Percentiles rank a stretch among this genome's conserved stretches.
phyloP scores from a whole-genome alignment of 1,140 invertebrate species.

The Trichomalopsis sarcophagae region DNA sequence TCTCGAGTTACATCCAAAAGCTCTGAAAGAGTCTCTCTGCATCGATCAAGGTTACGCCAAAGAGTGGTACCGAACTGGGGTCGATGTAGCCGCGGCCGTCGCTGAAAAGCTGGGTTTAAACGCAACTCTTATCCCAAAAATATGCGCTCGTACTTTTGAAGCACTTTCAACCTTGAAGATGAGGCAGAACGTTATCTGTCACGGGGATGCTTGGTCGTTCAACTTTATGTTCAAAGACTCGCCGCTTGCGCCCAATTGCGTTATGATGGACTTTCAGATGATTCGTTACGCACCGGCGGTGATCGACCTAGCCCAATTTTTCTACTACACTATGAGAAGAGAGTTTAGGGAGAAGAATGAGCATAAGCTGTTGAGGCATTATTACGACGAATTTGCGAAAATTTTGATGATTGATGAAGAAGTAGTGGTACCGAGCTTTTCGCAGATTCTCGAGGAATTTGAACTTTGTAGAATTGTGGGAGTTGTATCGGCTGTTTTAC shows the following conservation, averaged over 20 bases:
- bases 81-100: conserved; percentile 58
- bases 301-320: conserved; percentile 69
- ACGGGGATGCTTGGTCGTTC: conserved; percentile 1
- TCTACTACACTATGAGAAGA: conserved; percentile 65
- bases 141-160: conserved; percentile 65
- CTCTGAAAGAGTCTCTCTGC: not conserved
- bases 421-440: conserved; percentile 59
- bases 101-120: conserved; percentile 61
- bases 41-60: not conserved
- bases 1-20: not conserved
- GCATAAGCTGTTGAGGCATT: conserved; percentile 64
- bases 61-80: conserved; percentile 59
- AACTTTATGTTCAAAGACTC: conserved; percentile 26
- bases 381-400: conserved; percentile 63
- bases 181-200: conserved; percentile 4
- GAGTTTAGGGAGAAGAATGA: conserved; percentile 61
- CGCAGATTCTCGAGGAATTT: conserved; percentile 61
- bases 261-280: conserved; percentile 74
- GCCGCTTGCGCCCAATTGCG: conserved; percentile 72
- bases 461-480: conserved; percentile 66
- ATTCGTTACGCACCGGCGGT: conserved; percentile 75
- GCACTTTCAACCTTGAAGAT: conserved; percentile 69
- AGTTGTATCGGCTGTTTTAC: conserved; percentile 59
- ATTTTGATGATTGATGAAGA: conserved; percentile 51
- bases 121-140: conserved; percentile 63